phyloP scores from a whole-genome alignment of 2,888 invertebrate genomes.

The Clanis bilineata region DNA sequence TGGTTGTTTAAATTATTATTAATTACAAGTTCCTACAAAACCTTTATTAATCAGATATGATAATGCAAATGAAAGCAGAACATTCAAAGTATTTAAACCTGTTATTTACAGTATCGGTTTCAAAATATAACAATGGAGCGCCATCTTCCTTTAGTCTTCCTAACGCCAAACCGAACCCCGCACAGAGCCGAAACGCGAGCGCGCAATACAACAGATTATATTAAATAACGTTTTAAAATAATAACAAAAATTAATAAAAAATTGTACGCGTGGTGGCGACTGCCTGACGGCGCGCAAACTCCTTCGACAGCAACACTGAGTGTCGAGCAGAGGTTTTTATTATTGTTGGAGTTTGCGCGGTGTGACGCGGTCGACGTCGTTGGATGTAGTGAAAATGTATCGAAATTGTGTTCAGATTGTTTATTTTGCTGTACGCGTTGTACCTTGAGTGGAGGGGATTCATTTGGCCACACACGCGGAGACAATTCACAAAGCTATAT shows the following conservation, averaged over 20 bases:
- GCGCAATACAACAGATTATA: slow-evolving; percentile 81
- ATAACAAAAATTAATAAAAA: slow-evolving; percentile 76
- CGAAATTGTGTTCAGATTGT: slow-evolving; percentile 65
- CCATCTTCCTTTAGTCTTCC: slow-evolving; percentile 76
- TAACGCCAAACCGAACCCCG: slow-evolving; percentile 48
- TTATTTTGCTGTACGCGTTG: slow-evolving; percentile 62
- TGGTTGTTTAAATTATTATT: too few relatives aligned
- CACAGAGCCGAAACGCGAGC: slow-evolving; percentile 53
- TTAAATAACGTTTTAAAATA: slow-evolving; percentile 79
- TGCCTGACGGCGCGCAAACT: slow-evolving; percentile 26
- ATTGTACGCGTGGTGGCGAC: slow-evolving; percentile 72
- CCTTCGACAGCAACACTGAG: slow-evolving; percentile 8
- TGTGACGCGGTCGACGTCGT: slow-evolving; percentile 44
- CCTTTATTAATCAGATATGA: too few relatives aligned
- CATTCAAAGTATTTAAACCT: too few relatives aligned
- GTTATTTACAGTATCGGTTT: background rate
- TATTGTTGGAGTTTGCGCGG: slow-evolving; percentile 49
- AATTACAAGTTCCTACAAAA: too few relatives aligned
- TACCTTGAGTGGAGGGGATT: slow-evolving; percentile 59
- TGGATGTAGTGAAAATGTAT: slow-evolving; percentile 75
- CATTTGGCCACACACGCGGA: slow-evolving; percentile 22
- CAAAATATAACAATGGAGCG: slow-evolving; percentile 4
- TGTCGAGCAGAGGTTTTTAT: slow-evolving; percentile 54
- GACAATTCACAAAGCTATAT: too few relatives aligned
- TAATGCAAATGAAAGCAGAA: too few relatives aligned